Conservation (phyloP, 2,113 vertebrate species). For the Mionectes macconnelli region DNA sequence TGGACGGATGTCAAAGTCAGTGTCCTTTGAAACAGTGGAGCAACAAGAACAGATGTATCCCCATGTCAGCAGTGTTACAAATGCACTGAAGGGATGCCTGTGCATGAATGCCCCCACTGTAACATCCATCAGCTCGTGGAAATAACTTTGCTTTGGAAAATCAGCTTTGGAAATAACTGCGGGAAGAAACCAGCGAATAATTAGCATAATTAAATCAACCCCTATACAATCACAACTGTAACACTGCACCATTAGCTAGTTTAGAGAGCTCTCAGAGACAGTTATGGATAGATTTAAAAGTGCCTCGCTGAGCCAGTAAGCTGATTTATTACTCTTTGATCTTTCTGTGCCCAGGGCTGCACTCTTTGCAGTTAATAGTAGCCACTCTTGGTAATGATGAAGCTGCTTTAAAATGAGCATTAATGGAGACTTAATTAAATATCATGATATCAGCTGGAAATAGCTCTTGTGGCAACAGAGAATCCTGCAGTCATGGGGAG, state of each 20-base stretch:
- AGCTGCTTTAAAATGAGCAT: neutral
- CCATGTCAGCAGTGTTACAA: neutral
- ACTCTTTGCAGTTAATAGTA: neutral
- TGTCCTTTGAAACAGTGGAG: neutral
- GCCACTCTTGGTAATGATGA: neutral
- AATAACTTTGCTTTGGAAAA: too few species aligned
- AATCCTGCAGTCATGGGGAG: neutral
- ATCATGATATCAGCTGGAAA: neutral
- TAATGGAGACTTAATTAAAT: constrained; percentile 8
- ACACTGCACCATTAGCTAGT: neutral
- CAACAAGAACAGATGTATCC: neutral
- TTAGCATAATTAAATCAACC: neutral
- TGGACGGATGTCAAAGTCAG: neutral
- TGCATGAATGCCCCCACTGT: neutral
- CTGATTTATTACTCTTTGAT: constrained; percentile 11
- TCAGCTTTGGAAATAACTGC: neutral
- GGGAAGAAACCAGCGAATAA: neutral
- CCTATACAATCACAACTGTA: neutral
- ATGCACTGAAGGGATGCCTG: neutral
- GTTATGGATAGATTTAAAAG: neutral
- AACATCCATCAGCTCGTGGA: neutral
- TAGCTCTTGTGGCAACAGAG: neutral
- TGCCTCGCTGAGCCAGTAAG: neutral
- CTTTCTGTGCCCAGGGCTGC: neutral
- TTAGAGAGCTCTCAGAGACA: neutral